Evolutionary conservation across 2,113 vertebrate species (phyloP), one percentile per base, ranked within the genome.

Genomic region (Forbesichthys papilliferus): DNA sequence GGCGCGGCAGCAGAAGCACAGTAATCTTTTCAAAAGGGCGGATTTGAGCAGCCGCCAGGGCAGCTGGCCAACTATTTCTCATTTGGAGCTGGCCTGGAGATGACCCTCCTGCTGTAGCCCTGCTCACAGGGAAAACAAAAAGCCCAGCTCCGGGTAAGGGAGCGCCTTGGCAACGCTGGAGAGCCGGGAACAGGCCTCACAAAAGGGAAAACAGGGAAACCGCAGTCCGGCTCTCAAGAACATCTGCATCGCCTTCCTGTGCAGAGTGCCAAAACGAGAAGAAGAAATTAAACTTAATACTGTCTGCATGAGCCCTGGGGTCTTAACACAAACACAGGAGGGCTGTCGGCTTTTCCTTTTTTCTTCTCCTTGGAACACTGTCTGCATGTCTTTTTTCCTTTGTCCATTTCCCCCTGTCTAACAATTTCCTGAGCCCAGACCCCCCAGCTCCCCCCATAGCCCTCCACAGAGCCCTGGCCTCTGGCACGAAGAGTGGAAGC

Each of bases 11-110:
- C 87, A 78, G 87, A 88, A 90, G 87, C 90, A 92, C 87, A 92
- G 91, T 92, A 91, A 91, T 92, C 90, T 90, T 89, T 89, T 91
- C 84, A 89, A 91, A 91, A 91, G 90, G 87, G 90, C 74, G 90
- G 88, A 91, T 91, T 90, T 93, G 92, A 89, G 87, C 65, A 72
- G 79, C 87, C 76, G 90, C 92, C 90, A 92, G 85, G 86, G 85
- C 90, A 88, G 75, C 64, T 49, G 69, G 89, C 91, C 91, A 91
- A 90, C 85, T 88, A 90, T 91, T 90, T 91, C 89, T 92, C 91
- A 91, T 92, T 91, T 91, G 90, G 88, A 88, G 85, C 86, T 93
- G 91, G 90, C 91, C 92, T 85, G 78, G 78, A 85, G 86, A 90
- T 93, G 92, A 93, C 92, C 92, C 92, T 91, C 86, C 91, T 85